Conservation (phyloP, 2,888 invertebrate species). For the Tenthredo notha region DNA sequence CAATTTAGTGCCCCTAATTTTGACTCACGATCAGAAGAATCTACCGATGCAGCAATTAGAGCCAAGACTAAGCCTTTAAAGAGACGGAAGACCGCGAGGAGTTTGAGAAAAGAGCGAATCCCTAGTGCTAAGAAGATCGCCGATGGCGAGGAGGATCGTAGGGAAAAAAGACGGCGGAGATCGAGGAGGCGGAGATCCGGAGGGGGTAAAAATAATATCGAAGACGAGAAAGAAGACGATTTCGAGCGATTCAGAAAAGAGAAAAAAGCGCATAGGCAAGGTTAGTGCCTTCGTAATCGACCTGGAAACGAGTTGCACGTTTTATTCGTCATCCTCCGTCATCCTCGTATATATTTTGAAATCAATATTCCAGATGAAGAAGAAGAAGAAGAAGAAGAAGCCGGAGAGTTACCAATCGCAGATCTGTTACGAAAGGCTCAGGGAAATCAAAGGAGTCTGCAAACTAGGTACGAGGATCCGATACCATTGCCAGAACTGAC, state of each 20-base stretch:
- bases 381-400: neutral
- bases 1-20: neutral
- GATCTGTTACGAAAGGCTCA: constrained; percentile 71
- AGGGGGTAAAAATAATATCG: neutral
- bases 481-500: constrained; percentile 69
- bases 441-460: constrained; percentile 60
- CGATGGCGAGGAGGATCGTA: neutral
- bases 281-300: neutral
- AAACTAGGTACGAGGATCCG: constrained; percentile 70
- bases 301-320: too few relatives aligned
- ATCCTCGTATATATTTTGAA: neutral
- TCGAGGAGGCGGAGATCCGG: neutral
- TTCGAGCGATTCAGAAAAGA: neutral
- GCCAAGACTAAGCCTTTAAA: neutral
- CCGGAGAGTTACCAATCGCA: constrained; percentile 72
- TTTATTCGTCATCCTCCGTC: too few relatives aligned
- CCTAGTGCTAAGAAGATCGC: neutral
- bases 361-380: neutral
- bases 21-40: constrained; percentile 27
- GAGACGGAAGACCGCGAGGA: neutral
- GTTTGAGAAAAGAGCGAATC: neutral
- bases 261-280: neutral
- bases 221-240: neutral
- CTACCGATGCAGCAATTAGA: constrained; percentile 2
- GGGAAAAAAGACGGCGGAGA: neutral